phyloP scores from a whole-genome alignment of 1,140 invertebrate species.

The Brachionus asplanchnoidis region DNA sequence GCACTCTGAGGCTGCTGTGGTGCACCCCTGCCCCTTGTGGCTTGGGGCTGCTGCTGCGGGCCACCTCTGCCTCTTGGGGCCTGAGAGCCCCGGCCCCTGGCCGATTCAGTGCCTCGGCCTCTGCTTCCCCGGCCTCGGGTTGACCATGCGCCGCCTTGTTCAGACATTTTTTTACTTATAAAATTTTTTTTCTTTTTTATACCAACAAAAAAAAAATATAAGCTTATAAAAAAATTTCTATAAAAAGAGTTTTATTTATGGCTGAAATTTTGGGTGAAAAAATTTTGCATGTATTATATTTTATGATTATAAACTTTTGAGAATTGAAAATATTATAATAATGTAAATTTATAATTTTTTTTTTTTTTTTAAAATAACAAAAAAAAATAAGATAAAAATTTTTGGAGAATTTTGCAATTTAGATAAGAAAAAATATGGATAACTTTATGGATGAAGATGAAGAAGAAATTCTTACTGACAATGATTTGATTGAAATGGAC shows the following conservation, averaged over 20 bases:
- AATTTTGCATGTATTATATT: conserved; percentile 2
- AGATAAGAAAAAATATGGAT: conserved; percentile 9
- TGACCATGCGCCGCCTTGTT: background rate
- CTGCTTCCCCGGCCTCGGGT: background rate
- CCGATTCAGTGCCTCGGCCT: background rate
- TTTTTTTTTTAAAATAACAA: background rate
- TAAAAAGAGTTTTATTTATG: background rate
- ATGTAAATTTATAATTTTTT: background rate
- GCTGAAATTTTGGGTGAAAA: background rate
- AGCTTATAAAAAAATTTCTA: background rate
- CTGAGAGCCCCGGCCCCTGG: background rate
- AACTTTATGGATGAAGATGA: conserved; percentile 40
- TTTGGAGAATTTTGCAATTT: background rate
- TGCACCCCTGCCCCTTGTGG: background rate
- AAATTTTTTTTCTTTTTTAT: background rate
- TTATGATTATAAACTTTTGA: background rate
- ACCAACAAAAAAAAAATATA: background rate
- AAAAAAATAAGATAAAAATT: background rate
- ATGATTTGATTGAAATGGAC: conserved; percentile 10
- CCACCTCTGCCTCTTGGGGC: background rate
- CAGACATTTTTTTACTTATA: background rate
- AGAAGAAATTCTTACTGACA: conserved; percentile 22
- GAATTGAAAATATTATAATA: background rate
- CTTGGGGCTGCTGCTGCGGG: background rate
- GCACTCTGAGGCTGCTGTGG: background rate